Evolutionary conservation across 2,113 vertebrate genomes (phyloP).

Genomic region (Dasyurus viverrinus): DNA sequence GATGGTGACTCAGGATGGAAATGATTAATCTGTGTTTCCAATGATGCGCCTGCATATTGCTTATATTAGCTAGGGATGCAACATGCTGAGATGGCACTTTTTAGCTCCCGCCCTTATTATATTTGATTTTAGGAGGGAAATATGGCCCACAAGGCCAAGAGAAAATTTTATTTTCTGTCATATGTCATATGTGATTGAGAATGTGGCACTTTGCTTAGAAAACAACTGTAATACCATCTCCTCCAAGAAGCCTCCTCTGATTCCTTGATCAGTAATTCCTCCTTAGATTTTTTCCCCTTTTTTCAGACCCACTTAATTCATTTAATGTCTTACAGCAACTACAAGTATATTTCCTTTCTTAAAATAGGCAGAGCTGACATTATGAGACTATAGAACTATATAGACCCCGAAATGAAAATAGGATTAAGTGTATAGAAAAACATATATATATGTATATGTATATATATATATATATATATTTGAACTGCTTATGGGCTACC

Average conservation of each 20-base stretch:
- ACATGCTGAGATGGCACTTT: slow-evolving; percentile 82
- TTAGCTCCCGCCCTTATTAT: slow-evolving; percentile 55
- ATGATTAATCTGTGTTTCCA: slow-evolving; percentile 84
- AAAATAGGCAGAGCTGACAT: not conserved
- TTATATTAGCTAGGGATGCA: slow-evolving; percentile 79
- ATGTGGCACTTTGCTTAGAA: not conserved
- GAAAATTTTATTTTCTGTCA: slow-evolving; percentile 63
- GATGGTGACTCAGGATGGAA: slow-evolving; percentile 77
- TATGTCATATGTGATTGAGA: not conserved
- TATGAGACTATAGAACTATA: not conserved
- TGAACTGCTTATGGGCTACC: not conserved
- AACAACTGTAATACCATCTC: not conserved
- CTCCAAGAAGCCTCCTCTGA: not conserved
- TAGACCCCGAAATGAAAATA: not conserved
- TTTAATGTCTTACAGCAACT: not conserved
- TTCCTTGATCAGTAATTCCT: not conserved
- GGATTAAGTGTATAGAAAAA: not conserved
- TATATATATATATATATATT: too few species aligned
- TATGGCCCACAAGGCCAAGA: slow-evolving; percentile 55
- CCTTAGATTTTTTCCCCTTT: not conserved
- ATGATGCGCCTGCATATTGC: slow-evolving; percentile 76
- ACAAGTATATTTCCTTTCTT: not conserved
- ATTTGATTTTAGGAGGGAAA: slow-evolving; percentile 79
- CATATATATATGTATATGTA: too few species aligned
- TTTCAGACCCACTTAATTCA: not conserved